Conservation (phyloP, 2,888 invertebrate genomes). For the Protodeltote pygarga region DNA sequence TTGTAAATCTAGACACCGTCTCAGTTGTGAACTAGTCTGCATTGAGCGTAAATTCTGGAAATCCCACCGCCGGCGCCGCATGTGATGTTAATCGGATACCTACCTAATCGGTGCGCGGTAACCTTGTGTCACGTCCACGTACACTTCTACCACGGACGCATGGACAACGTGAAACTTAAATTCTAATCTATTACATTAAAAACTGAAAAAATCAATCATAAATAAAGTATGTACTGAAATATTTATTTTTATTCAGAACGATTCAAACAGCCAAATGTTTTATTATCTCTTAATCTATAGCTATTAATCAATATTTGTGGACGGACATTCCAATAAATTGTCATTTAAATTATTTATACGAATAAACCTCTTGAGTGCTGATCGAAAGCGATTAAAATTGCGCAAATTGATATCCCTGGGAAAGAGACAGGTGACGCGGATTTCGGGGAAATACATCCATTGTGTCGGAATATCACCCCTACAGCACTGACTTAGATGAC, state of each 20-base stretch:
- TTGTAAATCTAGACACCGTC: constrained; percentile 60
- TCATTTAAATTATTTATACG: constrained; percentile 49
- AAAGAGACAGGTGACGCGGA: constrained; percentile 68
- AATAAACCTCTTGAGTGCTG: constrained; percentile 58
- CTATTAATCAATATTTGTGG: background rate
- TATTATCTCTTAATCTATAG: background rate
- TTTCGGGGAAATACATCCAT: constrained; percentile 51
- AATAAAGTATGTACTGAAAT: no score
- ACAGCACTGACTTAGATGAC: background rate
- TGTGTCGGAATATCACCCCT: constrained; percentile 29
- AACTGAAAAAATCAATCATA: no score
- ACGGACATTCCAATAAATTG: constrained; percentile 24
- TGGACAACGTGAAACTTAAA: no score
- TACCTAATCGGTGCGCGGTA: constrained; percentile 15
- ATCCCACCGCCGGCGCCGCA: constrained; percentile 15
- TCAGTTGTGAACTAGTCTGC: constrained; percentile 53
- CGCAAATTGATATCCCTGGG: constrained; percentile 78
- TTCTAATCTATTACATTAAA: no score
- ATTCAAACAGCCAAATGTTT: no score
- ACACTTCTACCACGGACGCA: no score
- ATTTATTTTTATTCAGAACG: no score
- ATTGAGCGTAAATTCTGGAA: constrained; percentile 35
- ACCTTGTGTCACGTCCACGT: constrained; percentile 22
- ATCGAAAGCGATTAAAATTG: constrained; percentile 74
- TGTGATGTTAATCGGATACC: constrained; percentile 25